These are phyloP conservation scores for Eupithecia centaureata DNA, from an alignment of 2,888 invertebrate species.

Conservation along the genomic window DNA sequence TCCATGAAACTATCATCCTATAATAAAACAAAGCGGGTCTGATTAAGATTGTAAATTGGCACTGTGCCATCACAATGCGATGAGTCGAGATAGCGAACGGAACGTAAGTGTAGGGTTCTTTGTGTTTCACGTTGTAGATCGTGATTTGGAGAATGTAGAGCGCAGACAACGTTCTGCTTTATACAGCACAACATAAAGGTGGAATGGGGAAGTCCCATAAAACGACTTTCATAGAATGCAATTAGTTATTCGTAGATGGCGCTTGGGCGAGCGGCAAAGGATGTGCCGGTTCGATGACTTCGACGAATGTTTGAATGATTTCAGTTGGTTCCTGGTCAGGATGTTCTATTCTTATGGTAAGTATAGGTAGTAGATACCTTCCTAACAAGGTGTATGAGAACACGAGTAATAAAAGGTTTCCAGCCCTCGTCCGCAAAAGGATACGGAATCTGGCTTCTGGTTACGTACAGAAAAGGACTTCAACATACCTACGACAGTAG, in stretches of 20 bases:
- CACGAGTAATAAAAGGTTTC: neutral
- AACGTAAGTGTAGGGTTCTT: neutral
- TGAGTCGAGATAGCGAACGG: slow-evolving; percentile 1
- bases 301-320: neutral
- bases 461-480: neutral
- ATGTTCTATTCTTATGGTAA: neutral
- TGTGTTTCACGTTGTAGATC: neutral
- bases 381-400: neutral
- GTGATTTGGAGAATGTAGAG: neutral
- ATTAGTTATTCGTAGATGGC: neutral
- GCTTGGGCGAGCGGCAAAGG: neutral
- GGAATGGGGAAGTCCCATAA: neutral
- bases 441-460: neutral
- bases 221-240: neutral
- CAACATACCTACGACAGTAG: neutral
- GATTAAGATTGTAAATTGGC: slow-evolving; percentile 2
- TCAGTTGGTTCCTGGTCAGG: neutral
- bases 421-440: neutral
- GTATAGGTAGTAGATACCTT: neutral
- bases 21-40: slow-evolving; percentile 5
- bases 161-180: neutral
- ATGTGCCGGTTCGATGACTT: slow-evolving; percentile 3
- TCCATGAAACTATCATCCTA: slow-evolving; percentile 1
- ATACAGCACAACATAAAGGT: neutral
- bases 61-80: neutral